Evolutionary conservation across 2,888 invertebrate species (phyloP), one percentile per base, ranked within the genome.

Genomic region (Pinctada fucata): DNA sequence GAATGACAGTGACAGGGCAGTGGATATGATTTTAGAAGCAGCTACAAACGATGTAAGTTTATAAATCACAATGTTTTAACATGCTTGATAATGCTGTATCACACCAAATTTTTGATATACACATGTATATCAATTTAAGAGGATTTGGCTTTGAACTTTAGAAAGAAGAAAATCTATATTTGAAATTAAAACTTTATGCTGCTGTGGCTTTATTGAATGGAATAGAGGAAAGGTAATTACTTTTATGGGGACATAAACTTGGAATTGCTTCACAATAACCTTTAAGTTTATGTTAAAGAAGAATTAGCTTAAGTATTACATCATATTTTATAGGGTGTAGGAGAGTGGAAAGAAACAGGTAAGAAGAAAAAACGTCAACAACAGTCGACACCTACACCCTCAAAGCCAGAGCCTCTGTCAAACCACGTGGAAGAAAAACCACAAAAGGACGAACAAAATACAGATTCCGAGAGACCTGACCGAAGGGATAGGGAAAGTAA

Each of bases 1-100:
- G 93, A 95, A 97, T 92, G 97, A 98, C 93, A 94, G 96, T 91
- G 95, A 96, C 88, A 95, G 95, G 90, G 98, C 97, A 82, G 95
- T 96, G 88, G 95, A 96, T 90, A 95, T 96, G 93, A 94, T 97
- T 82, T 94, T 96, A 75, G 97, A 97, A 92, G 95, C 96, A 80
- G 94, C 94, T 70, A 94, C 84, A 68, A 89, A 94, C 89, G 94
- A 95, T 93, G 95, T 95, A 90, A 83, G 79, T 80, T 72, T 13
- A 31, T 31, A 31, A 31, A 31, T 31, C 31, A 31, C 31, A 31
- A 31, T 31, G 31, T 1, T 31, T 31, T 31, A 31, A 31, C 31
- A 31, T 31, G 31, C 31, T 31, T 31, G 31, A 31, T 31, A 31
- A 31, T 31, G 31, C 31, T 31, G 31, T 31, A 31, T 31, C 31